phyloP scores from a whole-genome alignment of 2,797 vertebrate species.

The Lacerta bilineata region DNA sequence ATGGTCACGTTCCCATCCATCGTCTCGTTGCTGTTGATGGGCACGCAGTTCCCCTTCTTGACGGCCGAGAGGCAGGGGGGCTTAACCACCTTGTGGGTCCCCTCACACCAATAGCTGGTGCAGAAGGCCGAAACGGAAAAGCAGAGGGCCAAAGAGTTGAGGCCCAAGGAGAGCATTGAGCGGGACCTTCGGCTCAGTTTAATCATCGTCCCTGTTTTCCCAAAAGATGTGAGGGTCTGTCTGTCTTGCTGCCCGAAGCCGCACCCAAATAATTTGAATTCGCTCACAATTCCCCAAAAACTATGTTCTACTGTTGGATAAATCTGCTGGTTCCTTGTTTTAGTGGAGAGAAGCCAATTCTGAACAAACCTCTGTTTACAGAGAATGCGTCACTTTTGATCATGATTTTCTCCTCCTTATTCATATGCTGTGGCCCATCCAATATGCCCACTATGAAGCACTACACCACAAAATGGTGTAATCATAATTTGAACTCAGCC shows the following conservation, averaged over 20 bases:
- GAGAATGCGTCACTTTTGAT: background rate
- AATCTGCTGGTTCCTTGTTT: background rate
- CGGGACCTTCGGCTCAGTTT: constrained; percentile 78
- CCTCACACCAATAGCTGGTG: constrained; percentile 91
- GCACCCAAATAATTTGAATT: no score
- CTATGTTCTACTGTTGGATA: background rate
- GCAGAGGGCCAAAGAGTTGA: constrained; percentile 85
- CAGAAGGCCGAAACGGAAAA: constrained; percentile 87
- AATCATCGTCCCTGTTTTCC: constrained; percentile 40
- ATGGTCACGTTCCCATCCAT: constrained; percentile 80
- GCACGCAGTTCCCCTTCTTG: constrained; percentile 88
- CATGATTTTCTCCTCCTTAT: background rate
- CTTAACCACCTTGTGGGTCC: constrained; percentile 90
- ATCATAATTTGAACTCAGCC: background rate
- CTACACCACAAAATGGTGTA: background rate
- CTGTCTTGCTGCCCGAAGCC: background rate
- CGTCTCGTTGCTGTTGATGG: constrained; percentile 83
- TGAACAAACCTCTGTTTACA: background rate
- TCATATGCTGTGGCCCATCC: background rate
- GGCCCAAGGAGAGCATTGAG: constrained; percentile 84
- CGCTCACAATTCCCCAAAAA: background rate
- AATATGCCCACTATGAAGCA: background rate
- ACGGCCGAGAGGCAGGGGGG: constrained; percentile 88
- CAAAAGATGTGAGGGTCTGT: background rate
- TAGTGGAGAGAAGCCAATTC: background rate